Conservation (phyloP, 2,113 vertebrate species). For the Corydoras maculifer region DNA sequence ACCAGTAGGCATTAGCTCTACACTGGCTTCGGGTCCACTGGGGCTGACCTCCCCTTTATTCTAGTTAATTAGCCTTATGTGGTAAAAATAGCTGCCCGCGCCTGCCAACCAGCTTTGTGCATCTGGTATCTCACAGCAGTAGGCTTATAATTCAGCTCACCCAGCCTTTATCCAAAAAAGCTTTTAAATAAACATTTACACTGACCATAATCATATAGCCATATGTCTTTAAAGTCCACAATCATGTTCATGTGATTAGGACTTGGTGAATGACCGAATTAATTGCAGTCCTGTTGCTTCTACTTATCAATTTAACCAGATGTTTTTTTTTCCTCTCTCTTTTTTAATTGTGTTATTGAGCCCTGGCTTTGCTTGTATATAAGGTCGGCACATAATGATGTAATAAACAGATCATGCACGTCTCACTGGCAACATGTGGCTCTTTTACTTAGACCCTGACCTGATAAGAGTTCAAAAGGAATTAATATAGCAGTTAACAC, state of each 20-base stretch:
- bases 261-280: background rate
- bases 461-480: too few species aligned
- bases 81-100: slow-evolving; percentile 37
- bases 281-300: background rate
- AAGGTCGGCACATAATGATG: background rate
- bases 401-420: too few species aligned
- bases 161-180: slow-evolving; percentile 10
- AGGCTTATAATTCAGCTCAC: background rate
- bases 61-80: slow-evolving; percentile 39
- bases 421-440: too few species aligned
- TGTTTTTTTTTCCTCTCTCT: background rate
- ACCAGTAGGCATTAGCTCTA: slow-evolving; percentile 21
- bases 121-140: slow-evolving; percentile 3
- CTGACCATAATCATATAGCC: background rate
- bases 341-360: background rate
- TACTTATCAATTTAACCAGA: slow-evolving; percentile 8
- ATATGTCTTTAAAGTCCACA: background rate
- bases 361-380: background rate
- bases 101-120: slow-evolving; percentile 17
- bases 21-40: slow-evolving; percentile 34
- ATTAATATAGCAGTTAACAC: too few species aligned
- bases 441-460: too few species aligned
- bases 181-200: slow-evolving; percentile 2
- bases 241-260: too few species aligned
- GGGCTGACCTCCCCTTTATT: slow-evolving; percentile 26